Evolutionary conservation across 2,113 vertebrate species (phyloP).

Genomic region (Dolichotis patagonum): DNA sequence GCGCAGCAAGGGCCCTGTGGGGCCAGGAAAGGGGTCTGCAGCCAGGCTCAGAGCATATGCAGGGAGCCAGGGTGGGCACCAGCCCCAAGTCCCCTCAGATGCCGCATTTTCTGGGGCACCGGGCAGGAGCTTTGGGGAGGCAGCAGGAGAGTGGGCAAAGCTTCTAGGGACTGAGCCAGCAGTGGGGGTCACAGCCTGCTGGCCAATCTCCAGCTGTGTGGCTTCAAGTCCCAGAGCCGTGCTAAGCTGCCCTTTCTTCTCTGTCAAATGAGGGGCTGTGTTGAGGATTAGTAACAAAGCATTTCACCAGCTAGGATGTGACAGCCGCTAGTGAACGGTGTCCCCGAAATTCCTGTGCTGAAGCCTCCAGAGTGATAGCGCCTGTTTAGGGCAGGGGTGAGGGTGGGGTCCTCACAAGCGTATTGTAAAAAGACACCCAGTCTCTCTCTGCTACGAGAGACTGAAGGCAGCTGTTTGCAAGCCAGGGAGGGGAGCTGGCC

Average conservation of each 20-base stretch:
- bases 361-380: neutral
- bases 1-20: neutral
- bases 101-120: rapidly evolving
- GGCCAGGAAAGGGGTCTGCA: neutral
- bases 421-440: neutral
- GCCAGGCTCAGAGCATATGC: neutral
- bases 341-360: neutral
- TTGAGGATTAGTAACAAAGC: rapidly evolving
- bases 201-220: no score
- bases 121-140: neutral
- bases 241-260: neutral
- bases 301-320: neutral
- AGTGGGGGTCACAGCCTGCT: no score
- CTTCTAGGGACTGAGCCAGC: neutral
- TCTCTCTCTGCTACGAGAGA: neutral
- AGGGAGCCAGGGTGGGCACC: rapidly evolving
- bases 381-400: neutral
- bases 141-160: neutral
- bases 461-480: neutral
- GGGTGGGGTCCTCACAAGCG: neutral
- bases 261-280: neutral
- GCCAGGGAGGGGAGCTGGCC: neutral
- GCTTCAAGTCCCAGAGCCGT: neutral
- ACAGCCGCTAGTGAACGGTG: neutral
- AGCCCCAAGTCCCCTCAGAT: rapidly evolving